phyloP scores from a whole-genome alignment of 2,888 invertebrate species.

The Napeogenes sylphis region DNA sequence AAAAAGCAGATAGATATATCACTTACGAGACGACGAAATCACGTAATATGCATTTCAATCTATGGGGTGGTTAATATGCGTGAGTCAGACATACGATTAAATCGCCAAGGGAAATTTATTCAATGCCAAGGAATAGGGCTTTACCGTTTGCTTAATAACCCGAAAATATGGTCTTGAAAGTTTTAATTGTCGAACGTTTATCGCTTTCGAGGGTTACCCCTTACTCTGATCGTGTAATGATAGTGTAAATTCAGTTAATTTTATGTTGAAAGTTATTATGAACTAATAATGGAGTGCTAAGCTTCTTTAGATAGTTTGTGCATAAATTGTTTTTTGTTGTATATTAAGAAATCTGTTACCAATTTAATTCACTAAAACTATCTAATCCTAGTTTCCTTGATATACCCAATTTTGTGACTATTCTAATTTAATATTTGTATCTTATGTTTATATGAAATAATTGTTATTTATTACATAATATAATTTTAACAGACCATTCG shows the following conservation, averaged over 20 bases:
- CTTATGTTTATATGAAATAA: too few relatives aligned
- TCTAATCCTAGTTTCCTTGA: too few relatives aligned
- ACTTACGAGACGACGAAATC: conserved; percentile 49
- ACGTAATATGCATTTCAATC: conserved; percentile 64
- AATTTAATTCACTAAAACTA: too few relatives aligned
- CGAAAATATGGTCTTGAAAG: conserved; percentile 58
- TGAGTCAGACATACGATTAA: conserved; percentile 51
- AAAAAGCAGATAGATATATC: conserved; percentile 36
- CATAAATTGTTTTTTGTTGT: too few relatives aligned
- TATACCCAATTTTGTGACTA: too few relatives aligned
- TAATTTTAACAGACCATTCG: too few relatives aligned
- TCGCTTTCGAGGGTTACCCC: conserved; percentile 43
- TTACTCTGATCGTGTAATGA: conserved; percentile 36
- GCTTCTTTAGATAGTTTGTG: neutral
- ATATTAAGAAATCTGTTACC: too few relatives aligned
- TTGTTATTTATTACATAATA: too few relatives aligned
- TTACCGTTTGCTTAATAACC: conserved; percentile 55
- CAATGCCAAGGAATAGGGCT: conserved; percentile 39
- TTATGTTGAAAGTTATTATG: conserved; percentile 11
- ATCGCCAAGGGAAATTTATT: conserved; percentile 60
- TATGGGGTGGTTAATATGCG: conserved; percentile 46
- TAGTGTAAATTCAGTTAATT: conserved; percentile 25
- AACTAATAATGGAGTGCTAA: neutral
- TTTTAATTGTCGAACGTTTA: conserved; percentile 58
- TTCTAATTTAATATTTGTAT: too few relatives aligned